Conservation (phyloP, 2,888 invertebrate genomes). For the Orchesellides sinensis region DNA sequence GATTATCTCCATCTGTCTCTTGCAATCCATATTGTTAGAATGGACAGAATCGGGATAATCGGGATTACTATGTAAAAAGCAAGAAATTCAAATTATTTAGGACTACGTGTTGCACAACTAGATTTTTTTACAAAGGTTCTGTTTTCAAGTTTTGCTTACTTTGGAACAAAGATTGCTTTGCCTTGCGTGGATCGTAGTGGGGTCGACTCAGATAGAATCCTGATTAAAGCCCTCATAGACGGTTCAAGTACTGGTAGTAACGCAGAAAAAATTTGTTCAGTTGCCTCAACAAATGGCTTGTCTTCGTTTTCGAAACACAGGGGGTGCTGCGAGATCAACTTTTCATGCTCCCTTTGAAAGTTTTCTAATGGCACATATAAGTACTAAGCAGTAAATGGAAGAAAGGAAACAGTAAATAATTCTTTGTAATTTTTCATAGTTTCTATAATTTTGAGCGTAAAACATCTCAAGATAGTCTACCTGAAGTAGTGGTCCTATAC, state of each 20-base stretch:
- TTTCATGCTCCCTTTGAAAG: constrained; percentile 29
- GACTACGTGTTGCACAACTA: background rate
- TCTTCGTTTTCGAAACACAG: background rate
- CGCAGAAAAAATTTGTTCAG: constrained; percentile 11
- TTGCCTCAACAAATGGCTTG: constrained; percentile 1
- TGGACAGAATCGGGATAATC: background rate
- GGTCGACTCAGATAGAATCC: constrained; percentile 9
- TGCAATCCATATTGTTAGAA: constrained; percentile 9
- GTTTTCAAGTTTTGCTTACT: constrained; percentile 11
- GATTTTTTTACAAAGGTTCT: background rate
- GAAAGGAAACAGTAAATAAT: background rate
- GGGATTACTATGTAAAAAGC: background rate
- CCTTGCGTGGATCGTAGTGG: background rate
- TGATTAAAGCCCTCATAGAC: background rate
- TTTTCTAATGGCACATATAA: constrained; percentile 31
- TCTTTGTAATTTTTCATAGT: background rate
- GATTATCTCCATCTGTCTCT: constrained; percentile 47
- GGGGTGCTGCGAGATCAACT: constrained; percentile 13
- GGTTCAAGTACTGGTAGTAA: constrained; percentile 20
- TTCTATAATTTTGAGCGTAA: background rate
- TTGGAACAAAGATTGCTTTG: constrained; percentile 6
- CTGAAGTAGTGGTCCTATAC: background rate
- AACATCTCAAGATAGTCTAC: background rate
- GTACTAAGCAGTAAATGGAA: constrained; percentile 5
- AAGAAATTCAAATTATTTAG: background rate